Evolutionary conservation across 2,888 invertebrate genomes (phyloP), one percentile per base, ranked within the genome.

Genomic region (Lacanobia wlatinum): DNA sequence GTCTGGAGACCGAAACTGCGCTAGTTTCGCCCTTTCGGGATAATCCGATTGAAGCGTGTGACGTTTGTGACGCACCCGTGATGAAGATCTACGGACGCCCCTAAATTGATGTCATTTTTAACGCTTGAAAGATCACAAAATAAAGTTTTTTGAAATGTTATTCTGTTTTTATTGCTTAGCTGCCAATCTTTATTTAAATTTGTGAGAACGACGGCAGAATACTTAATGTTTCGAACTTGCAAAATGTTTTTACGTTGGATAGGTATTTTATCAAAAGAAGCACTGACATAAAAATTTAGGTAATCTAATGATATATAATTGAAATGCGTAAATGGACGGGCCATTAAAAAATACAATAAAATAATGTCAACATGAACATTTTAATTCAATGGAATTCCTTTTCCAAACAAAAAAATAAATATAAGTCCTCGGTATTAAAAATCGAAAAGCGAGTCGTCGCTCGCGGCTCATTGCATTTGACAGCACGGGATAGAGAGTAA

Each of bases 401-500:
- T n/a, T 21, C 1, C 2, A 0, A 16, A 28, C 18, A n/a, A 43
- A 34, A n/a, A n/a, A n/a, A 46, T 6, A 16, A 6, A 12, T 3
- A 40, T 38, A 18, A 7, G 1, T 43, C 5, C 14, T 5, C 1
- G 14, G 14, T 4, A 16, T 69, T 74, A 84, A 84, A 86, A 76
- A 78, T 70, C 64, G 40, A 73, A 56, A 66, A 73, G 60, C 62
- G 65, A 81, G 38, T 62, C 60, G 67, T 34, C 43, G 67, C 70
- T 74, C 58, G 76, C 80, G 78, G 84, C 76, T 82, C 83, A 85
- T 88, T 91, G 93, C 88, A 73, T 90, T 89, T 91, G 92, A 92
- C 92, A 90, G 89, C 81, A 63, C 69, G 73, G 83, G 78, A 87
- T 83, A 87, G 87, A 89, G 88, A 89, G 90, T 92, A 91, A 92